Evolutionary conservation across 2,888 invertebrate genomes (phyloP).

Genomic region (Polia nebulosa): DNA sequence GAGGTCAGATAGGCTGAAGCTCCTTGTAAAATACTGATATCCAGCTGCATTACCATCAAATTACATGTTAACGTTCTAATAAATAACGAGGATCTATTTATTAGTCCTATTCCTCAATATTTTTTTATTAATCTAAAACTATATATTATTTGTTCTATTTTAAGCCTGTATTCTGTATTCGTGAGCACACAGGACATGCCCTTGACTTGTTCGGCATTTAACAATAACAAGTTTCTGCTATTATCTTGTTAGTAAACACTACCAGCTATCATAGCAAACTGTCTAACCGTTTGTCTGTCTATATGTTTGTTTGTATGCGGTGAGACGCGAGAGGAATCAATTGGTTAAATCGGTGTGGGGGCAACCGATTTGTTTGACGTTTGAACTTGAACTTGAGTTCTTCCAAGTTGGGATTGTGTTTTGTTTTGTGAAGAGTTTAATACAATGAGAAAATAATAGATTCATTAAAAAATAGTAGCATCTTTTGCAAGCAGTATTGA

Average conservation of each 20-base stretch:
- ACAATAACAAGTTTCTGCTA: conserved; percentile 14
- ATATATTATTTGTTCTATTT: conserved; percentile 22
- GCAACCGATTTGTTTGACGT: conserved; percentile 31
- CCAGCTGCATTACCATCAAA: no score
- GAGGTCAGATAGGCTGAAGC: no score
- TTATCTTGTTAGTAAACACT: conserved; percentile 59
- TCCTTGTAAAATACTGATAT: no score
- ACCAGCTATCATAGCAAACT: conserved; percentile 58
- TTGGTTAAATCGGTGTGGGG: conserved; percentile 36
- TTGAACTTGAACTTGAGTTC: conserved; percentile 47
- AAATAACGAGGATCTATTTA: no score
- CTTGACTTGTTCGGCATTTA: conserved; percentile 34
- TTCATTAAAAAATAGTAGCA: neutral
- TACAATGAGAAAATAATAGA: neutral
- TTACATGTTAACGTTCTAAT: no score
- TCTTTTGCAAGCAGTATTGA: neutral
- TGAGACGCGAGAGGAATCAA: conserved; percentile 37
- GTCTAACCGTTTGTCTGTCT: conserved; percentile 47
- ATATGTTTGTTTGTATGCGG: conserved; percentile 34
- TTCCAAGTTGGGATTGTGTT: conserved; percentile 4
- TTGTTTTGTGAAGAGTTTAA: neutral
- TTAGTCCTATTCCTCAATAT: neutral
- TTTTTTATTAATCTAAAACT: neutral
- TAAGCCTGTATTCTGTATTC: conserved; percentile 12
- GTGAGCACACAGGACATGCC: conserved; percentile 19